phyloP scores from a whole-genome alignment of 2,888 invertebrate genomes.

The Bhutanitis thaidina region DNA sequence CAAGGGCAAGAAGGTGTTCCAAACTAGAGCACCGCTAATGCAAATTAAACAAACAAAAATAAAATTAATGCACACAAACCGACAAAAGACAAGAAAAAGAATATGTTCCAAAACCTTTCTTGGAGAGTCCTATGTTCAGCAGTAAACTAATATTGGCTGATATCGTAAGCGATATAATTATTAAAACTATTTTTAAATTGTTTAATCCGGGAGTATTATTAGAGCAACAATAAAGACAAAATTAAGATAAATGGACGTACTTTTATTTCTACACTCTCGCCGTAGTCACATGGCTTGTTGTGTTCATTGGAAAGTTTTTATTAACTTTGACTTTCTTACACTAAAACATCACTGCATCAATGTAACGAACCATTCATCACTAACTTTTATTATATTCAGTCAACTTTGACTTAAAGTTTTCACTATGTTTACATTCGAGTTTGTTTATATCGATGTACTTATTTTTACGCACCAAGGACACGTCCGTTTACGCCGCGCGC shows the following conservation, averaged over 20 bases:
- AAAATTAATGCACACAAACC: too few relatives aligned
- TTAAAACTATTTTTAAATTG: too few relatives aligned
- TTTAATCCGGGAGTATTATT: slow-evolving; percentile 40
- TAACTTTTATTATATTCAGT: slow-evolving; percentile 25
- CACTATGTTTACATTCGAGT: slow-evolving; percentile 19
- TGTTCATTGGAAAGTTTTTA: slow-evolving; percentile 61
- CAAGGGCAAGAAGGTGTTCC: too few relatives aligned
- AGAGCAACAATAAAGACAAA: slow-evolving; percentile 49
- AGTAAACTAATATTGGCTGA: too few relatives aligned
- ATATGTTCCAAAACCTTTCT: too few relatives aligned
- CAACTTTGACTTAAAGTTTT: slow-evolving; percentile 25
- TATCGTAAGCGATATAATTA: too few relatives aligned
- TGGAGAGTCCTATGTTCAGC: too few relatives aligned
- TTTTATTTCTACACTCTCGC: slow-evolving; percentile 51
- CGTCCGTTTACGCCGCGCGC: slow-evolving; percentile 50
- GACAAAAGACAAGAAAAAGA: too few relatives aligned
- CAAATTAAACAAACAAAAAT: too few relatives aligned
- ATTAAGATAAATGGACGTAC: slow-evolving; percentile 61
- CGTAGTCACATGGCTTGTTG: slow-evolving; percentile 71
- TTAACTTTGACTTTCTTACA: slow-evolving; percentile 51
- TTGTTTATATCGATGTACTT: slow-evolving; percentile 33
- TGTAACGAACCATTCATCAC: slow-evolving; percentile 49
- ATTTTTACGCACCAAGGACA: slow-evolving; percentile 20
- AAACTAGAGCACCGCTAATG: too few relatives aligned
- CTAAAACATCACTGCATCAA: slow-evolving; percentile 52